Evolutionary conservation across 1,140 invertebrate species (phyloP).

Genomic region (Globodera ellingtonae): DNA sequence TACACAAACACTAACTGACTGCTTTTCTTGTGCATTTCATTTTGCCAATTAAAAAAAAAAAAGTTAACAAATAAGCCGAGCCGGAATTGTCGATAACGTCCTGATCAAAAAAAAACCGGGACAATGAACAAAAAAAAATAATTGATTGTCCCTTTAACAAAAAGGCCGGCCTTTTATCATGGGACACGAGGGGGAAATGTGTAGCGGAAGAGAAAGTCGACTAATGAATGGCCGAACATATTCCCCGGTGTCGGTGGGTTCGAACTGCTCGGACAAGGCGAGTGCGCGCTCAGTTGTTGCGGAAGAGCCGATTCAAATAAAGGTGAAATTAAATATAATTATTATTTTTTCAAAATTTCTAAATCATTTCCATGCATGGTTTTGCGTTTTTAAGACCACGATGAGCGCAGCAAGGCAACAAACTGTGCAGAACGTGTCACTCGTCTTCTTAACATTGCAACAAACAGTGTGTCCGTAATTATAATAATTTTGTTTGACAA

Average conservation of each 20-base stretch:
- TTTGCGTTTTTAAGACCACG: constrained; percentile 12
- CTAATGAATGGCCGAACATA: background rate
- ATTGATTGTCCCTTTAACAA: too few species aligned
- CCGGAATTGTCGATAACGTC: too few species aligned
- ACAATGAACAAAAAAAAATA: too few species aligned
- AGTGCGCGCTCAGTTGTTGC: too few species aligned
- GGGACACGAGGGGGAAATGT: background rate
- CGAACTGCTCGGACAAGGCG: background rate
- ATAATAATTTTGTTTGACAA: constrained; percentile 33
- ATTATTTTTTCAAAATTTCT: background rate
- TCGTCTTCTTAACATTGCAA: constrained; percentile 37
- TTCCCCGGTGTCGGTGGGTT: background rate
- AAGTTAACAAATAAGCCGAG: too few species aligned
- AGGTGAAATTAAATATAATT: background rate
- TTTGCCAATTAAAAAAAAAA: too few species aligned
- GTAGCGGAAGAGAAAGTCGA: background rate
- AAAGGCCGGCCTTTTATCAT: background rate
- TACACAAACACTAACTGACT: too few species aligned
- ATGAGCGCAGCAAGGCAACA: constrained; percentile 22
- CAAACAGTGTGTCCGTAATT: constrained; percentile 42
- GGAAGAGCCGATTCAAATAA: background rate
- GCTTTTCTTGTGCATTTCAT: too few species aligned
- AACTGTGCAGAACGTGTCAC: constrained; percentile 41
- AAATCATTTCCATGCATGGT: background rate
- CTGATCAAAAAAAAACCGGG: too few species aligned